These are phyloP conservation scores for Cepaea nemoralis DNA, from an alignment of 1,140 invertebrate genomes.

Conservation along the genomic window DNA sequence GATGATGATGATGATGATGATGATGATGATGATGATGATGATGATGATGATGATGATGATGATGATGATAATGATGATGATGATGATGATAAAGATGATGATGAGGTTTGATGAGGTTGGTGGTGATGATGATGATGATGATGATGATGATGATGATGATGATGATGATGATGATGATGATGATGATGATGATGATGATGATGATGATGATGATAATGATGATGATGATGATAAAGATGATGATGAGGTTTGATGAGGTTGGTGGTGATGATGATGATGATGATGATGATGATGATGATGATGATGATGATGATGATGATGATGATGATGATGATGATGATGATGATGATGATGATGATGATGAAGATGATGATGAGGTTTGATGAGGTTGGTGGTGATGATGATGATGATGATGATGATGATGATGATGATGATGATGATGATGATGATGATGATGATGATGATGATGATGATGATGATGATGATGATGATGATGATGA, in stretches of 20 bases:
- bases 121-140: too few species aligned
- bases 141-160: not conserved
- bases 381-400: not conserved
- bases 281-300: not conserved
- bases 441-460: constrained; percentile 17
- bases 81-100: too few species aligned
- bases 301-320: constrained; percentile 7
- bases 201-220: too few species aligned
- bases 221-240: not conserved
- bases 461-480: constrained; percentile 4
- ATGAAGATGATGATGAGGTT: not conserved
- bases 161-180: too few species aligned
- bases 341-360: constrained; percentile 3
- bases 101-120: not conserved
- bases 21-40: constrained; percentile 7
- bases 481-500: not conserved
- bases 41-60: constrained; percentile 15
- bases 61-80: not conserved
- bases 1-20: not conserved
- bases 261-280: not conserved
- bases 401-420: constrained; percentile 7
- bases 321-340: constrained; percentile 14
- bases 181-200: not conserved
- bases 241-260: not conserved
- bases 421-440: constrained; percentile 3